These are phyloP conservation scores for Canis aureus DNA, from an alignment of 2,113 vertebrate genomes.

Conservation along the genomic window DNA sequence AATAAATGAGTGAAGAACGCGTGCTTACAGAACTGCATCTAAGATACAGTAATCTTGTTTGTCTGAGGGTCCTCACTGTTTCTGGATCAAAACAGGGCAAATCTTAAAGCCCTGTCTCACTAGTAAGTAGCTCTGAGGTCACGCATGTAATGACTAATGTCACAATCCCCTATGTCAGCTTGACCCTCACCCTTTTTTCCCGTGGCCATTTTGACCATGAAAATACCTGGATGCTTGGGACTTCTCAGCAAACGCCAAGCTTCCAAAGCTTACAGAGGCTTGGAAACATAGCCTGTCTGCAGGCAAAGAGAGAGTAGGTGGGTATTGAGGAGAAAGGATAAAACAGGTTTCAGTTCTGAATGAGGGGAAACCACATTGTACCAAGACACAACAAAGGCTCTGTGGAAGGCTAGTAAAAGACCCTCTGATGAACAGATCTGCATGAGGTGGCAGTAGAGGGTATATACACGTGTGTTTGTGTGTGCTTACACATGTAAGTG, in stretches of 20 bases:
- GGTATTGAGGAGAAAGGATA: neutral
- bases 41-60: neutral
- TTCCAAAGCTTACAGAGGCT: neutral
- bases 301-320: neutral
- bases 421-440: neutral
- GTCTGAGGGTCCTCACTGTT: neutral
- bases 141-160: no score
- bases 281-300: neutral
- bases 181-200: neutral
- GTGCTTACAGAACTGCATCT: neutral
- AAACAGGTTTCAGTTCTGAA: neutral
- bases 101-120: neutral
- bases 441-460: neutral
- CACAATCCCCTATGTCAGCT: neutral
- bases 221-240: neutral
- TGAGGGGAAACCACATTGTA: neutral
- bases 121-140: neutral
- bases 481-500: neutral
- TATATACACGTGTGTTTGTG: neutral
- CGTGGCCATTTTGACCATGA: neutral
- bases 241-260: neutral
- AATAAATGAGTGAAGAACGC: neutral
- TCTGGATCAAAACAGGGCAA: neutral
- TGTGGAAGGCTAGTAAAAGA: neutral
- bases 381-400: neutral